Percentiles rank a stretch among this genome's conserved stretches.
Conservation (phyloP, 30 jellyfish, hydroid and myxozoan genomes). For the Pelagia noctiluca region DNA sequence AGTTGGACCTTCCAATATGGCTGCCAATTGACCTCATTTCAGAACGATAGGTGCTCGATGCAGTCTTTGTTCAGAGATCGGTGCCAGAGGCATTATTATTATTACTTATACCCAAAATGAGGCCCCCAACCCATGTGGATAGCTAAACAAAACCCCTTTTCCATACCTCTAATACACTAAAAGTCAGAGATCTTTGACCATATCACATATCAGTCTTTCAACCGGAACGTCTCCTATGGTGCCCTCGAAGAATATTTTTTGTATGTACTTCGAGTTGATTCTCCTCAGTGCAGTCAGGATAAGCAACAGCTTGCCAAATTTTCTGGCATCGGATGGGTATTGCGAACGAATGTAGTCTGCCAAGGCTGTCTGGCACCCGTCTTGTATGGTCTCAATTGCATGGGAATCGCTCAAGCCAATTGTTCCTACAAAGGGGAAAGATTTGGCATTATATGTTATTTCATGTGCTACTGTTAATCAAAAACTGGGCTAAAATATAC, state of each 20-base stretch:
- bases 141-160: too few species aligned
- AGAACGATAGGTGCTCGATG: too few species aligned
- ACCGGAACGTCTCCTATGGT: slow-evolving; percentile 86
- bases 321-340: slow-evolving; percentile 63
- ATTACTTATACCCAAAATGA: too few species aligned
- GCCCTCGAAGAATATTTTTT: slow-evolving; percentile 77
- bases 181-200: slow-evolving; percentile 52
- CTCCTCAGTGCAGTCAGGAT: slow-evolving; percentile 63
- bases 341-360: slow-evolving; percentile 70
- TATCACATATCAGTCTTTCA: slow-evolving; percentile 81
- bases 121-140: too few species aligned
- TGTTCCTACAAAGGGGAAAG: slow-evolving; percentile 46
- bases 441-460: neutral
- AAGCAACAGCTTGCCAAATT: slow-evolving; percentile 82
- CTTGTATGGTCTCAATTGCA: slow-evolving; percentile 69
- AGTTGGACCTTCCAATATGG: too few species aligned
- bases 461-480: neutral
- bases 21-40: too few species aligned
- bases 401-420: slow-evolving; percentile 65
- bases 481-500: neutral
- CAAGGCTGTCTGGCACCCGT: slow-evolving; percentile 78
- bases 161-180: neutral
- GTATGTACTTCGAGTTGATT: slow-evolving; percentile 64
- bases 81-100: too few species aligned
- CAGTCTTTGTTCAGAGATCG: too few species aligned